These are phyloP conservation scores for Sebastes itinus DNA, from an alignment of 2,797 vertebrate genomes.

Conservation along the genomic window DNA sequence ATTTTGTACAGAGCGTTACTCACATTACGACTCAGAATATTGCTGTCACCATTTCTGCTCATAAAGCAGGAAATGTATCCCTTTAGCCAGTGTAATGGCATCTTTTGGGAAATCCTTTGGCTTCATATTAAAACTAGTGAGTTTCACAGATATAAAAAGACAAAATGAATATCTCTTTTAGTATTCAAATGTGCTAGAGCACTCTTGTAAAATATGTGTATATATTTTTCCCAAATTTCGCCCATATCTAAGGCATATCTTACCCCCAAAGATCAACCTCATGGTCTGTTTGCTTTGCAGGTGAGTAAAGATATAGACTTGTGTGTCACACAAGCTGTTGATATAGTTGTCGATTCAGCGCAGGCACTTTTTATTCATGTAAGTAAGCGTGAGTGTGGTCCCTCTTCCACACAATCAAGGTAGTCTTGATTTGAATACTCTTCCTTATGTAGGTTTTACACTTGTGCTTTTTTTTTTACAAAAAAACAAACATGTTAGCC, in stretches of 20 bases:
- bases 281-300: slow-evolving; percentile 39
- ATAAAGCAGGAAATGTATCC: slow-evolving; percentile 20
- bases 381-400: slow-evolving; percentile 14
- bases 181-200: slow-evolving; percentile 12
- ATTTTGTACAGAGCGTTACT: slow-evolving; percentile 24
- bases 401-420: slow-evolving; percentile 29
- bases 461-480: background rate
- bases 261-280: background rate
- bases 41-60: slow-evolving; percentile 20
- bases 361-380: slow-evolving; percentile 61
- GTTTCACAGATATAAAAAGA: slow-evolving; percentile 7
- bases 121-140: slow-evolving; percentile 28
- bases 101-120: slow-evolving; percentile 12
- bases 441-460: slow-evolving; percentile 29
- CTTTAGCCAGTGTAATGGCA: slow-evolving; percentile 22
- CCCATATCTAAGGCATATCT: slow-evolving; percentile 17
- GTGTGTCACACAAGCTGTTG: slow-evolving; percentile 9
- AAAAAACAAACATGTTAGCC: background rate
- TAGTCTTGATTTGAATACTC: slow-evolving; percentile 26
- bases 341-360: slow-evolving; percentile 30
- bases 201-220: slow-evolving; percentile 48
- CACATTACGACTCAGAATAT: slow-evolving; percentile 2
- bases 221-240: slow-evolving; percentile 22
- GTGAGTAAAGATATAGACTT: slow-evolving; percentile 19
- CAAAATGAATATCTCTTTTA: slow-evolving; percentile 3